Evolutionary conservation across 2,888 invertebrate genomes (phyloP), one percentile per base, ranked within the genome.

Genomic region (Beris chalybata): DNA sequence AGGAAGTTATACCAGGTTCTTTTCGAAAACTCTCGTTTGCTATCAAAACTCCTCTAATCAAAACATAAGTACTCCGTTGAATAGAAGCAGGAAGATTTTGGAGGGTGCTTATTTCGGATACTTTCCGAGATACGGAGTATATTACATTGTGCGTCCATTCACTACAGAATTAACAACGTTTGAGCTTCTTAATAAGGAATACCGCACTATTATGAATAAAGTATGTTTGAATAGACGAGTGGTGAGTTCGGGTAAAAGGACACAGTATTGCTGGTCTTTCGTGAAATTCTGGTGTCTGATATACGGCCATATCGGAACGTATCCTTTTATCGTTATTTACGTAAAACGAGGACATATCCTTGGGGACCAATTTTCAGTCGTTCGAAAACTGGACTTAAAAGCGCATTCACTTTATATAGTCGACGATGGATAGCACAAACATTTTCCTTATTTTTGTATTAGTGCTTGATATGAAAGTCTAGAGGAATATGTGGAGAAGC

Each of bases 331-430:
- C 65, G 57, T 65, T 65, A 65, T 57, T 65, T 65, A 58, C 52
- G 65, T 65, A 57, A 65, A 65, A 65, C 52, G 65, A 65, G 65
- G 57, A 65, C 65, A 65, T 58, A 48, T 65, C 65, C 65, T 65
- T 50, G 57, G 65, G 65, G 65, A 57, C 52, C 52, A 48, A 65
- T 57, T 57, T 65, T 65, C 65, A 38, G 64, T 57, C 65, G 38
- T 65, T 52, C 44, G 52, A 52, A 64, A 65, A 52, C 65, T 43
- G 65, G 57, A 65, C 65, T 65, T 64, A 43, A 61, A 52, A 52
- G 61, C 52, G 52, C 52, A 61, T 52, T 29, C 43, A 52, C 61
- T 61, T 61, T 43, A 61, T 61, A 50, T 22, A 22, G 22, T 22
- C 22, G 22, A 22, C 22, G 22, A 22, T 22, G 22, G 22, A 22